Conservation (phyloP, 1,140 invertebrate species). For the Reticulitermes speratus region DNA sequence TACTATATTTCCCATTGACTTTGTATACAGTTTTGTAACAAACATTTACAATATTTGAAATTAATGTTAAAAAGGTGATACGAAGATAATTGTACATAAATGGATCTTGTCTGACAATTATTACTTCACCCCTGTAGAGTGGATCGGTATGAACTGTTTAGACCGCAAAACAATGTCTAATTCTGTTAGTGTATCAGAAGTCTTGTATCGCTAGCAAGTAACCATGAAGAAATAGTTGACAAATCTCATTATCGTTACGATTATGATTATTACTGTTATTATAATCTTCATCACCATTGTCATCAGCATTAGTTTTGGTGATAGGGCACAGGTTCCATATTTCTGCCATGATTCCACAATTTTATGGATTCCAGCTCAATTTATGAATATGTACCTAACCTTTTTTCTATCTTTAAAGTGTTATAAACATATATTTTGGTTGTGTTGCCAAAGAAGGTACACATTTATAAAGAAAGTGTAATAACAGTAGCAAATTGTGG, state of each 20-base stretch:
- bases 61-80: background rate
- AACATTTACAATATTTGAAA: background rate
- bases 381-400: background rate
- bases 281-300: too few species aligned
- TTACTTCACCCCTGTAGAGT: background rate
- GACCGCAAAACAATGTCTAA: background rate
- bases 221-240: background rate
- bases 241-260: background rate
- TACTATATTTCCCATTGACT: background rate
- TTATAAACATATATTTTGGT: background rate
- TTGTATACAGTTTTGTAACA: background rate
- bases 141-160: background rate
- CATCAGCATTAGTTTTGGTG: too few species aligned
- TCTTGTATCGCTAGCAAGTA: background rate
- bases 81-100: background rate
- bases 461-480: background rate
- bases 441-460: background rate
- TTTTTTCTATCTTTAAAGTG: too few species aligned
- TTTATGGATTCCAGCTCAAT: conserved; percentile 1
- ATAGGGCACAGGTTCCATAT: background rate
- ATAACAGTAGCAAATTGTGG: background rate
- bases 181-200: background rate
- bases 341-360: background rate
- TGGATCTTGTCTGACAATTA: background rate
- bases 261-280: background rate